phyloP scores from a whole-genome alignment of 2,797 vertebrate genomes.

The Rhinoraja longicauda region DNA sequence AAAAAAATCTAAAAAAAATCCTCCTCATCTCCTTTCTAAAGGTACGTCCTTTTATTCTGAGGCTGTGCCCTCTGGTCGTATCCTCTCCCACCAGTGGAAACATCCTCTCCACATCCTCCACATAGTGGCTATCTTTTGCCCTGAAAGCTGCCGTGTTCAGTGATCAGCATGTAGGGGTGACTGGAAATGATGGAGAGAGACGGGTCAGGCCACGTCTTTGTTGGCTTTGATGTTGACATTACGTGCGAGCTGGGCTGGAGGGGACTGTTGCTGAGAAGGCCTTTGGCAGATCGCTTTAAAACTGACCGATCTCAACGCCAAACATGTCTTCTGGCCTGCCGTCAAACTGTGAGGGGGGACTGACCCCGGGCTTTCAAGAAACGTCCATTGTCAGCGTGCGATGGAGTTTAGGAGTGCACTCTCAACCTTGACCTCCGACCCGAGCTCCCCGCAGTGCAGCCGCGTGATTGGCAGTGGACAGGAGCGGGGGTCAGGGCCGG shows the following conservation, averaged over 20 bases:
- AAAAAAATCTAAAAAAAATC: too few relatives aligned
- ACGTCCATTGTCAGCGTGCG: slow-evolving; percentile 17
- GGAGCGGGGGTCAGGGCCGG: background rate
- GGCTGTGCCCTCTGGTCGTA: too few relatives aligned
- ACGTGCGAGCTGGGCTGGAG: background rate
- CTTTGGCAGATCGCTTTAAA: background rate
- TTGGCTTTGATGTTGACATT: background rate
- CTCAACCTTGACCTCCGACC: slow-evolving; percentile 1
- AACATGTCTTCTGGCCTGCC: background rate
- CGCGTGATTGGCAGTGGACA: slow-evolving; percentile 22
- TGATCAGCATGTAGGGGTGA: background rate
- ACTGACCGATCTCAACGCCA: background rate
- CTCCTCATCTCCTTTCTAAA: too few relatives aligned
- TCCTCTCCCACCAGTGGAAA: too few relatives aligned
- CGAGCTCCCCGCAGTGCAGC: background rate
- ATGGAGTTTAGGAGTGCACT: background rate
- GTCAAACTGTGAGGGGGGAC: background rate
- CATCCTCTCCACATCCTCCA: too few relatives aligned
- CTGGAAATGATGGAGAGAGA: background rate
- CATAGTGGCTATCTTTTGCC: background rate
- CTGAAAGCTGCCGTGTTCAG: background rate
- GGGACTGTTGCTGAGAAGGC: background rate
- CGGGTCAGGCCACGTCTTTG: background rate
- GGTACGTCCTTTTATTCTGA: too few relatives aligned
- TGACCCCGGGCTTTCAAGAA: background rate